Conservation (phyloP, 1,140 invertebrate genomes). For the Ostrea denselamellosa region DNA sequence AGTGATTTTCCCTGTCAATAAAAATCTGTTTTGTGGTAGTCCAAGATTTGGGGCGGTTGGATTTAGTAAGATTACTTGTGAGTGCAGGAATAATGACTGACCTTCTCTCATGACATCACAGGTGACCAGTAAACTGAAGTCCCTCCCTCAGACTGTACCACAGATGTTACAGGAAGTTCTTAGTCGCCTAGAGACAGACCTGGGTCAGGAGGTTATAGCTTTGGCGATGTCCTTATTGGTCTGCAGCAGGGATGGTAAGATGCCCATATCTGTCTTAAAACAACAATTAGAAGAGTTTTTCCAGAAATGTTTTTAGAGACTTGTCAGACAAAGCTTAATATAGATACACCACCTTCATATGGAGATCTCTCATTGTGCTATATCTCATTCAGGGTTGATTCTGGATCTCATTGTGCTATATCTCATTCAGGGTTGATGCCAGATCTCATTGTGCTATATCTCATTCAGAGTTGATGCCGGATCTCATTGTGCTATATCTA, state of each 20-base stretch:
- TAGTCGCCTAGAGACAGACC: slow-evolving; percentile 72
- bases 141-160: slow-evolving; percentile 74
- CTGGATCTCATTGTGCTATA: too few species aligned
- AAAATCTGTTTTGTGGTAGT: too few species aligned
- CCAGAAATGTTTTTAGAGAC: neutral
- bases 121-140: slow-evolving; percentile 74
- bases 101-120: slow-evolving; percentile 54
- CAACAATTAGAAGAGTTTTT: neutral
- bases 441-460: too few species aligned
- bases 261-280: neutral
- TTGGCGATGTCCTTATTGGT: slow-evolving; percentile 73
- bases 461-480: slow-evolving; percentile 67
- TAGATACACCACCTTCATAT: neutral
- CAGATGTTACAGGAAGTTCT: slow-evolving; percentile 75
- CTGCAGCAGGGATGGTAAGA: slow-evolving; percentile 73
- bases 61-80: neutral
- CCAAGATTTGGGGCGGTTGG: too few species aligned
- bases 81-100: neutral
- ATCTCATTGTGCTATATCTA: too few species aligned
- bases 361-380: neutral
- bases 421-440: slow-evolving; percentile 67
- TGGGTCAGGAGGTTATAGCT: slow-evolving; percentile 67
- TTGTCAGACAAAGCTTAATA: neutral
- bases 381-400: slow-evolving; percentile 66
- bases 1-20: too few species aligned